Evolutionary conservation across 2,888 invertebrate species (phyloP), one percentile per base, ranked within the genome.

Genomic region (Elmis aenea): DNA sequence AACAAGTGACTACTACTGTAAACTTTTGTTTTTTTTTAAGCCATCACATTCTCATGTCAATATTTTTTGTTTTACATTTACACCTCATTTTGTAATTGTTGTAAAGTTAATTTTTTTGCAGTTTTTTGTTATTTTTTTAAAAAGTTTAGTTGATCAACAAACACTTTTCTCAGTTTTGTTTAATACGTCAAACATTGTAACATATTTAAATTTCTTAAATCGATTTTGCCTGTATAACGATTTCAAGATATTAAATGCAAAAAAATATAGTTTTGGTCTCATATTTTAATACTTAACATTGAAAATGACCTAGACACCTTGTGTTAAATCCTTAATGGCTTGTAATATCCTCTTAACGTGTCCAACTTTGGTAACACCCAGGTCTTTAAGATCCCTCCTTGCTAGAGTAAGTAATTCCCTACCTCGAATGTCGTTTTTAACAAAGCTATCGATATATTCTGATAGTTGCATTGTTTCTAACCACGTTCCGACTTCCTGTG

Each of bases 341-440:
- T 92, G 90, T 47, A 93, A 79, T 51, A 97, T 88, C 58, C 96
- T 79, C 70, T 96, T 96, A 15, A 95, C 84, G 65, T 96, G 96
- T 1, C 96, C 96, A 30, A 96, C 90, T 71, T 96, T 96, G 5
- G 85, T 84, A 33, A 96, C 85, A 5, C 95, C 95, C 26, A 96
- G 75, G 50, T 96, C 96, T 63, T 92, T 82, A 3, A 90, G 73
- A 64, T 91, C 90, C 9, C 92, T 73, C 31, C 94, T 73, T 2
- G 92, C 92, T 37, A 97, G 70, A 1, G 86, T 82, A 2, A 94
- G 73, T 15, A 96, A 73, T 62, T 95, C 95, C 18, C 85, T 75
- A 1, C 95, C 96, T 16, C 91, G 81, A 56, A 96, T 87, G 69
- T 96, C 95, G 63, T 96, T 90, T 36, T 82, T 81, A 11, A 85